Conservation (phyloP, 2,888 invertebrate species). For the Metalampra italica region DNA sequence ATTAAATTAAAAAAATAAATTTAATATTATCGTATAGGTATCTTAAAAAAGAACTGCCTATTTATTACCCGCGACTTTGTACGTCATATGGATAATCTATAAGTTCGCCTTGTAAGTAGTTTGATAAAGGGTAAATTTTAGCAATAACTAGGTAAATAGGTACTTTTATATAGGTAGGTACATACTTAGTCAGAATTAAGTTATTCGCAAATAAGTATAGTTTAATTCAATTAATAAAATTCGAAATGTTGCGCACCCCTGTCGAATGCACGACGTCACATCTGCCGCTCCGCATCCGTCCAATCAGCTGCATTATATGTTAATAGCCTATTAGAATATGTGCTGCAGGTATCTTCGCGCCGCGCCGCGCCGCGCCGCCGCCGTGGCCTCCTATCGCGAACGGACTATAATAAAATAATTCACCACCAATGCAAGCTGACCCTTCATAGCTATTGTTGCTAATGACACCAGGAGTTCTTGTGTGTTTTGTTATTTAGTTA, state of each 20-base stretch:
- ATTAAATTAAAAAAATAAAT: no score
- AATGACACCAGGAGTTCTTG: conserved; percentile 26
- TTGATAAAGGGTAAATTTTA: no score
- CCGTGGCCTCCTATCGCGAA: conserved; percentile 38
- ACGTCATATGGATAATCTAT: no score
- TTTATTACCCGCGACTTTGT: no score
- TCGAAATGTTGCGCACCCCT: conserved; percentile 41
- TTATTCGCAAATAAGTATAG: no score
- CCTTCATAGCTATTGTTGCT: conserved; percentile 21
- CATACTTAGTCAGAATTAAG: no score
- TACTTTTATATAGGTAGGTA: no score
- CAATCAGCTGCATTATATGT: conserved; percentile 81
- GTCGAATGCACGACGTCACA: conserved; percentile 48
- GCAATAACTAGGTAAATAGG: no score
- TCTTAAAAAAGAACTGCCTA: no score
- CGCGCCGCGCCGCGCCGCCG: conserved; percentile 56
- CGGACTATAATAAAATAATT: conserved; percentile 34
- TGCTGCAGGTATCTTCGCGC: conserved; percentile 35
- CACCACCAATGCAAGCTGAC: conserved; percentile 33
- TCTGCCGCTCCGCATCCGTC: conserved; percentile 74
- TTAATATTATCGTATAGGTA: no score
- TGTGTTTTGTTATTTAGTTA: conserved; percentile 33
- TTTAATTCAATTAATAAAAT: background rate
- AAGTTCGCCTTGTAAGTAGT: no score
- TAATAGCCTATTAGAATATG: conserved; percentile 78